Percentiles rank a stretch among this genome's conserved stretches.
Conservation (phyloP, 2,888 invertebrate species). For the Steinernema scapterisci region DNA sequence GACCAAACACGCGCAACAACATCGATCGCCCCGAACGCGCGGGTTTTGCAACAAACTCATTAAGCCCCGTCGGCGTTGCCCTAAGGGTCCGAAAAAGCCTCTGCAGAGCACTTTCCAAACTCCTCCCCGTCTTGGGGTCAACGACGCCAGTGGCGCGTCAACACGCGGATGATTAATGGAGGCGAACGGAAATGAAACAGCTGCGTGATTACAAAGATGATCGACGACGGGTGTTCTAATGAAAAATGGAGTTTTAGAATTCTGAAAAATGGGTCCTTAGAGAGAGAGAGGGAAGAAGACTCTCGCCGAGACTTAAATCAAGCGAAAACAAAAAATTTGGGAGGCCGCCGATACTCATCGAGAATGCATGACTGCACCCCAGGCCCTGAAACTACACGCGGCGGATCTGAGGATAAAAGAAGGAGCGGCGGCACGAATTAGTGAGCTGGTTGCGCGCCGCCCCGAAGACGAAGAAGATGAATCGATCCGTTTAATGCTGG, state of each 20-base stretch:
- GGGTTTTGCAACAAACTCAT: conserved; percentile 21
- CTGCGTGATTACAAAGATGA: conserved; percentile 22
- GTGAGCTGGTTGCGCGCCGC: neutral
- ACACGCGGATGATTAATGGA: conserved; percentile 21
- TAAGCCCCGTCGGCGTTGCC: neutral
- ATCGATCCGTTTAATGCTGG: neutral
- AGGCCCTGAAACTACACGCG: neutral
- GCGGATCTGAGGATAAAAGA: neutral
- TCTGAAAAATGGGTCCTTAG: neutral
- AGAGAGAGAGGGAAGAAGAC: too few species aligned
- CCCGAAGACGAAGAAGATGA: neutral
- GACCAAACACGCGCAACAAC: neutral
- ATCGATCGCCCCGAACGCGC: conserved; percentile 8
- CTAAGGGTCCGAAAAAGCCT: neutral
- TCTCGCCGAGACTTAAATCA: too few species aligned
- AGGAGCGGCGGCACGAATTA: conserved; percentile 18
- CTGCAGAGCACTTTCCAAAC: neutral
- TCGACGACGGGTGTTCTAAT: neutral
- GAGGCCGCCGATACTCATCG: neutral
- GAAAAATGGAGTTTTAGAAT: conserved; percentile 9
- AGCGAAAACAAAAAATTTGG: neutral
- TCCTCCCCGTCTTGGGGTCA: neutral
- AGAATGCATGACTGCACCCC: neutral
- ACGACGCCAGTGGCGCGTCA: neutral
- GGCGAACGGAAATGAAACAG: conserved; percentile 18